Evolutionary conservation across 2,113 vertebrate genomes (phyloP).

Genomic region (Motacilla alba): DNA sequence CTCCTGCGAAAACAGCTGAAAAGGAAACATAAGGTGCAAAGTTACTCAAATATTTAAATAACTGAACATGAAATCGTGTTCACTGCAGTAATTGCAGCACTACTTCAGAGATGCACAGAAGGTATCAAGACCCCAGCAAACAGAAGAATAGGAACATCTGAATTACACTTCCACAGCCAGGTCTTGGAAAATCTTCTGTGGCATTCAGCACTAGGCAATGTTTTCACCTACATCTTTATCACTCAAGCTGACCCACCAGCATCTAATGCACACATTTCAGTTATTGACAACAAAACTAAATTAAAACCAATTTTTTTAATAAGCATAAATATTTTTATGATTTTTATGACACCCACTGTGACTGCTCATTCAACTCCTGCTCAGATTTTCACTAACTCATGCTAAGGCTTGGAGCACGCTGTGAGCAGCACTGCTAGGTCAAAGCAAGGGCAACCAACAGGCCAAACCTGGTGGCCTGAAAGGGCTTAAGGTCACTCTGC

Average conservation of each 20-base stretch:
- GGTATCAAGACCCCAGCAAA: background rate
- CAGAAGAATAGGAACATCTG: background rate
- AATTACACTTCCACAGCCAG: background rate
- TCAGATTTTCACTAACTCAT: background rate
- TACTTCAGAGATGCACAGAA: background rate
- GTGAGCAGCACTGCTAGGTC: fast-evolving
- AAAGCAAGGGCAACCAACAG: background rate
- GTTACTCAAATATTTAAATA: background rate
- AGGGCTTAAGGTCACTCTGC: background rate
- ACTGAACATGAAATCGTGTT: background rate
- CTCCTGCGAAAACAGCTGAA: slow-evolving; percentile 71
- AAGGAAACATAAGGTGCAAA: slow-evolving; percentile 19
- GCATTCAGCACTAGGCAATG: background rate
- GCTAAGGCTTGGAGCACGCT: background rate
- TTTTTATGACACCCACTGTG: background rate
- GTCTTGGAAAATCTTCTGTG: background rate
- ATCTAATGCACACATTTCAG: background rate
- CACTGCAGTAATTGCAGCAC: background rate
- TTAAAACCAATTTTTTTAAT: background rate
- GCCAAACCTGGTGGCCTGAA: background rate
- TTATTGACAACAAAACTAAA: background rate
- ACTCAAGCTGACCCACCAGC: background rate
- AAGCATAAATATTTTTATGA: background rate
- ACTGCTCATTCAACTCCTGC: background rate
- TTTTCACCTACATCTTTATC: background rate